These are phyloP conservation scores for Onychomys torridus DNA, from an alignment of 2,797 vertebrate species.

Conservation along the genomic window DNA sequence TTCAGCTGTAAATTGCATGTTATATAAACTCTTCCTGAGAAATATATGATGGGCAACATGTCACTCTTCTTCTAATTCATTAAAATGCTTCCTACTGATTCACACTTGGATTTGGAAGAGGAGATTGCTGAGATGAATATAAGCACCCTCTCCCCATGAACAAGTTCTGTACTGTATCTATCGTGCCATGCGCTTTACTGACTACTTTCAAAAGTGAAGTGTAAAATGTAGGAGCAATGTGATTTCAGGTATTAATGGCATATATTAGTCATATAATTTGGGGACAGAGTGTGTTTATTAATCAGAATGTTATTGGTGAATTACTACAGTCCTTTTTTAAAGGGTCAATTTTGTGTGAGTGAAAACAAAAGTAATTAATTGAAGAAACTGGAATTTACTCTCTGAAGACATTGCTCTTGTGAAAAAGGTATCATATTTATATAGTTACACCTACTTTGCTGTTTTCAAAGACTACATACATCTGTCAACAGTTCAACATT, in stretches of 20 bases:
- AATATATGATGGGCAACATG: too few species aligned
- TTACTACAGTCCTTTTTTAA: background rate
- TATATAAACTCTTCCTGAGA: background rate
- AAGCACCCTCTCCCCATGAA: background rate
- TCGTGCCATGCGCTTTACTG: background rate
- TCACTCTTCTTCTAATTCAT: background rate
- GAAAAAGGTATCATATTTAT: background rate
- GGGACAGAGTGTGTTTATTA: background rate
- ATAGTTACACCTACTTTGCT: background rate
- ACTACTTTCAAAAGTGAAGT: background rate
- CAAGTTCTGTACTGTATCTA: background rate
- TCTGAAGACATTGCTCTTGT: background rate
- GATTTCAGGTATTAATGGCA: background rate
- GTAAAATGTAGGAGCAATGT: background rate
- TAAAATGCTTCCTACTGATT: background rate
- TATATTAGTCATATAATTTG: background rate
- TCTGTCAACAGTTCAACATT: background rate
- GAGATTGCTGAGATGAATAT: background rate
- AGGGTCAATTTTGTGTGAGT: background rate
- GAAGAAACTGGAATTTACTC: background rate
- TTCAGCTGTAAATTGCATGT: too few species aligned
- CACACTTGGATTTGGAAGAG: background rate
- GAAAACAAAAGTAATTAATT: background rate
- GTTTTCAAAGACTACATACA: background rate
- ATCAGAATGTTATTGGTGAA: background rate